These are phyloP conservation scores for Corynorhinus townsendii DNA, from an alignment of 2,113 vertebrate species.

Conservation along the genomic window DNA sequence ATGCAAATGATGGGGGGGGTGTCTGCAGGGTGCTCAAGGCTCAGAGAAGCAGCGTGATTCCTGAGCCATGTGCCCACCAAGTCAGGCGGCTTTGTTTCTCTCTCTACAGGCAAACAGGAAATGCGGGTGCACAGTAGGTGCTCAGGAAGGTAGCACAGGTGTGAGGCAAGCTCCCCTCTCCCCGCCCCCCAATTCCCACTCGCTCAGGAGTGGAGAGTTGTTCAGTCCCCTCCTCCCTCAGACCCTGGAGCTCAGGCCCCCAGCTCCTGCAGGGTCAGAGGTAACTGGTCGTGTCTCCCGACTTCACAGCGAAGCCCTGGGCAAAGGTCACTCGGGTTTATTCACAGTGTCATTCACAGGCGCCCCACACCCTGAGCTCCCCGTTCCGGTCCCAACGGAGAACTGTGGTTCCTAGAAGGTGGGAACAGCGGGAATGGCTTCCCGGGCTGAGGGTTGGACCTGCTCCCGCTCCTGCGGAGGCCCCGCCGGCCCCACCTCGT, in stretches of 20 bases:
- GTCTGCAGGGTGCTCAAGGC: rapidly evolving
- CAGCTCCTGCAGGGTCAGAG: not conserved
- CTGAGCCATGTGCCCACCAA: rapidly evolving
- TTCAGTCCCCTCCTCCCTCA: not conserved
- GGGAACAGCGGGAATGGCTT: too few relatives aligned
- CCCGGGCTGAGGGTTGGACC: rapidly evolving
- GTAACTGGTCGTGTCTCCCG: not conserved
- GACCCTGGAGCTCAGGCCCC: not conserved
- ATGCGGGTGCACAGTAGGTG: not conserved
- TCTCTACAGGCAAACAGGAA: not conserved
- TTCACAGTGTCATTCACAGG: not conserved
- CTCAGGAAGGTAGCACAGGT: too few relatives aligned
- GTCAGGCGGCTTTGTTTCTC: not conserved
- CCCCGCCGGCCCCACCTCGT: not conserved
- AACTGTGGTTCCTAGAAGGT: not conserved
- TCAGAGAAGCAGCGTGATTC: not conserved
- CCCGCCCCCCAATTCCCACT: too few relatives aligned
- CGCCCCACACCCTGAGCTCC: too few relatives aligned
- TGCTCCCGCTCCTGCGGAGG: rapidly evolving
- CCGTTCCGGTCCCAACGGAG: rapidly evolving
- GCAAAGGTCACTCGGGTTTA: not conserved
- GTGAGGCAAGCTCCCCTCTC: too few relatives aligned
- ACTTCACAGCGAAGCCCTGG: rapidly evolving
- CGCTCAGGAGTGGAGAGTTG: too few relatives aligned
- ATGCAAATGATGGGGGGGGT: not conserved